Evolutionary conservation across 2,113 vertebrate genomes (phyloP), one percentile per base, ranked within the genome.

Genomic region (Phocoena sinus): DNA sequence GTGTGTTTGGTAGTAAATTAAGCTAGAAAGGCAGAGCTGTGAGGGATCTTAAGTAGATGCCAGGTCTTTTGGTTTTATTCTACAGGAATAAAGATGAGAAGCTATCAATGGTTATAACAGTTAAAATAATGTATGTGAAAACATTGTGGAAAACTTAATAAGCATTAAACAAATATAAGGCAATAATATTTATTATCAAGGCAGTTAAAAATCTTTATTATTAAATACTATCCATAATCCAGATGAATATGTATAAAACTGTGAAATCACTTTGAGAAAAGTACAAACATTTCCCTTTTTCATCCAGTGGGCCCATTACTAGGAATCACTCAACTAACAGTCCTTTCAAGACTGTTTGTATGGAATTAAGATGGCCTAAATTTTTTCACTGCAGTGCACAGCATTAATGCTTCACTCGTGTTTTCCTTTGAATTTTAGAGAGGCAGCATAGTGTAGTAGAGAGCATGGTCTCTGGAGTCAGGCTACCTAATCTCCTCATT

Each of bases 351-450:
- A 67, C 15, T 62, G 0, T 63, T 33, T 94, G 62, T 71, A 4
- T 83, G 13, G 11, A 68, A 4, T 77, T 85, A 71, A 41, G 83
- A 47, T 87, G 68, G 28, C 38, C 53, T 92, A 25, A 23, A 44
- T 33, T 85, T 90, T 91, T 87, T 77, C 13, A 41, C 50, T 67
- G 38, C 41, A n/a, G 0, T 90, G 47, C 62, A 79, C 79, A 93
- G 13, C 20, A 15, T 18, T 65, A 31, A 58, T 79, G 10, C 31
- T 77, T 93, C 41, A 60, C 47, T 85, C 0, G 2, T 67, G 81
- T 56, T 95, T 96, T 86, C 77, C 67, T 96, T 96, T 92, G 80
- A 53, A 73, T 89, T 92, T 79, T 41, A 76, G 63, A 84, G 84
- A 92, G 25, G 28, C 18, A 62, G 60, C 53, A 21, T 23, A 50